Evolutionary conservation across 2,113 vertebrate genomes (phyloP), one percentile per base, ranked within the genome.

Genomic region (Ia io): DNA sequence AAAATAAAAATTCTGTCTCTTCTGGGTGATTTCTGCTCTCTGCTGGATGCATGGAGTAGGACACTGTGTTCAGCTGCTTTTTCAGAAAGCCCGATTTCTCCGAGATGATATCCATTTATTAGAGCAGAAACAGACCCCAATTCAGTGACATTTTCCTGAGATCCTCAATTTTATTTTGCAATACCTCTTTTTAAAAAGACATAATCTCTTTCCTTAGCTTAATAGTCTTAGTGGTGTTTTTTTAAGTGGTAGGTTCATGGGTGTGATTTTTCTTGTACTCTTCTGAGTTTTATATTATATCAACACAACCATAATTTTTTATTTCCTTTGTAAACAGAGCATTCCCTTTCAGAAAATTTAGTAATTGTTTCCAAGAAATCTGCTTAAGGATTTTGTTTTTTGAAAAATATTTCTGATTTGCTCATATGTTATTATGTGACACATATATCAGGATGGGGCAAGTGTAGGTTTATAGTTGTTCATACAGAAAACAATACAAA

Each of bases 21-120:
- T 84, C 67, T 69, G 95, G 95, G 22, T 47, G 22, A 4, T 82
- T 92, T 96, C 98, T 98, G 98, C 98, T 98, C 98, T 98, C 98
- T 98, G 79, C 97, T 95, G 98, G 98, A 96, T 83, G 32, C 59
- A 1, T 59, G 2, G 70, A 79, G 87, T 86, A 96, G 12, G 63
- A 28, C 90, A 87, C 18, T 30, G 1, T 67, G 30, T 78, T 79
- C 53, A 12, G 73, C 70, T 71, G 17, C 49, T 73, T 37, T 10
- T 56, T 74, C 13, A 76, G 23, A 42, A 95, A 91, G 49, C 73
- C 51, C 23, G 9, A 40, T 86, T 78, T 93, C 70, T 88, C 61
- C 65, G 86, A 73, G 40, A 76, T 88, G 49, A 47, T 88, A 30
- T 12, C 37, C 71, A 53, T 49, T 89, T 88, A 35, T 79, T 49